These are phyloP conservation scores for Pongo abelii DNA, from an alignment of 2,113 vertebrate genomes.

Conservation along the genomic window DNA sequence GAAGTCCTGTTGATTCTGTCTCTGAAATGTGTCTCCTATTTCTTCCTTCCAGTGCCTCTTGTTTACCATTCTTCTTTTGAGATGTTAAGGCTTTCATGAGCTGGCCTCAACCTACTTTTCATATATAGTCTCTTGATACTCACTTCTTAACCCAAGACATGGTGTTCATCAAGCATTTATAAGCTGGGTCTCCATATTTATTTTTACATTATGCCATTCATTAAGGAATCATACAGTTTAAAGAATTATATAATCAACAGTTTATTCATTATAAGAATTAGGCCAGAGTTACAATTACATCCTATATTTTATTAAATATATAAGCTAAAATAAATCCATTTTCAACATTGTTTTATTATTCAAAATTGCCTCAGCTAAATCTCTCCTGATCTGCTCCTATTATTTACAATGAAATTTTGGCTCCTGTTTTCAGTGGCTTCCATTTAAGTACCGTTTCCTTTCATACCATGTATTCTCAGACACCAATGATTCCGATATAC, in stretches of 20 bases:
- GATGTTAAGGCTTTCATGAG: background rate
- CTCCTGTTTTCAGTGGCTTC: background rate
- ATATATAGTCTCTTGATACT: background rate
- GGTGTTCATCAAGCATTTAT: background rate
- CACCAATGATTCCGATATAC: background rate
- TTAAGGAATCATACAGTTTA: background rate
- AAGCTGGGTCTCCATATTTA: background rate
- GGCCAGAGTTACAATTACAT: background rate
- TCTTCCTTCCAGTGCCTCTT: background rate
- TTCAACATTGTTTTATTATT: constrained; percentile 14
- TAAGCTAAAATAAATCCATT: background rate
- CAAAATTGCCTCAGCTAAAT: background rate
- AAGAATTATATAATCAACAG: background rate
- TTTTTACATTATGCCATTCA: background rate
- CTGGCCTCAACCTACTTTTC: background rate
- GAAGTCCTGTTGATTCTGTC: background rate
- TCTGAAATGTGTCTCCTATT: background rate
- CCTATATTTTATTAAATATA: background rate
- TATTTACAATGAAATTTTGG: background rate
- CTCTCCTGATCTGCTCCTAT: background rate
- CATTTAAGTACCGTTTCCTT: background rate
- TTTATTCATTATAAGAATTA: background rate
- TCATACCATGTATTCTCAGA: background rate
- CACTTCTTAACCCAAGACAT: background rate
- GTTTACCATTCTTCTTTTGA: background rate